Percentiles rank a stretch among this genome's conserved stretches.
phyloP scores from a whole-genome alignment of 2,113 vertebrate species.

The Propithecus coquereli region DNA sequence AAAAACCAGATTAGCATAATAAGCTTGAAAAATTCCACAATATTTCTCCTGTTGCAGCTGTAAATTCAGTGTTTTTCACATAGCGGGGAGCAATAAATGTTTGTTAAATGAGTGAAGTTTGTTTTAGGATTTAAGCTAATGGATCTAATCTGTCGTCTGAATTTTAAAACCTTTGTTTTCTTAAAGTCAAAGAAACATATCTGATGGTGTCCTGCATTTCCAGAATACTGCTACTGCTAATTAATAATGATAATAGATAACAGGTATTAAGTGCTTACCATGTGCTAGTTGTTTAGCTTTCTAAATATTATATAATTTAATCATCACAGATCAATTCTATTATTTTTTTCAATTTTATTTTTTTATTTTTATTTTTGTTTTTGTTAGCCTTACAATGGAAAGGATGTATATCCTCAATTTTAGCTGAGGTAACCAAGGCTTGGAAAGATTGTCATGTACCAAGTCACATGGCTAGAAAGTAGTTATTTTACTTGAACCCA shows the following conservation, averaged over 20 bases:
- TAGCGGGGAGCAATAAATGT: neutral
- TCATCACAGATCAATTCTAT: neutral
- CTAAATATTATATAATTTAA: neutral
- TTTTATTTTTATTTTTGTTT: no score
- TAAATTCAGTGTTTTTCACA: neutral
- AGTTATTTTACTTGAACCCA: neutral
- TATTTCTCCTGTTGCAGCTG: neutral
- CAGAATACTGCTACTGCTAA: neutral
- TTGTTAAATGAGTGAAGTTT: neutral
- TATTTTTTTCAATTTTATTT: neutral
- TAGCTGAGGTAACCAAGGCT: neutral
- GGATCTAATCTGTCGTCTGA: neutral
- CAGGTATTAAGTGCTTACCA: neutral
- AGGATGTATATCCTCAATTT: neutral
- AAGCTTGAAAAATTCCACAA: neutral
- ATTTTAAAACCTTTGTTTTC: neutral
- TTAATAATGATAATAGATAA: neutral
- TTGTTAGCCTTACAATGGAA: no score
- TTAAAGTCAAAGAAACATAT: neutral
- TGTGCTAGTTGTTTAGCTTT: neutral
- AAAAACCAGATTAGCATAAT: conserved; percentile 5
- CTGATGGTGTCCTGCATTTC: neutral
- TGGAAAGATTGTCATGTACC: neutral
- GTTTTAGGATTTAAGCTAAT: neutral
- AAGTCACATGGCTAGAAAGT: neutral